A percentile compares a stretch with the other conserved stretches of the same genome.
Evolutionary conservation across 2,888 invertebrate species (phyloP).

Genomic region (Lycocerus yunnanus): DNA sequence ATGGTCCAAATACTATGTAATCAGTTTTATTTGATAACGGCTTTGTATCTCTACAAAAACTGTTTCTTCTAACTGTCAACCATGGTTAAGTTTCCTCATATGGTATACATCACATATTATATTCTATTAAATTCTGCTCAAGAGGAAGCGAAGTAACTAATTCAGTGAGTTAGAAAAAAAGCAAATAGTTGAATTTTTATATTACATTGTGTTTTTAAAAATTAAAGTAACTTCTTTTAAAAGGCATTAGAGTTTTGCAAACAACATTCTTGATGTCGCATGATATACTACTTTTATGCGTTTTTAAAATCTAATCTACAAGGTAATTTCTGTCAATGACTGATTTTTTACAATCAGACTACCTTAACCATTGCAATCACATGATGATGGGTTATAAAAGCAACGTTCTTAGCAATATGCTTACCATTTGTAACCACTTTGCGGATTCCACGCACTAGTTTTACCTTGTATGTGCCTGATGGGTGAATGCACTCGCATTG

Average conservation of each 20-base stretch:
- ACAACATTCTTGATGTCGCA: neutral
- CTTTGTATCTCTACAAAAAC: slow-evolving; percentile 8
- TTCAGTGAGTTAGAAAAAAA: slow-evolving; percentile 1
- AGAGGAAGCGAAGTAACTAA: slow-evolving; percentile 13
- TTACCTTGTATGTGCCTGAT: slow-evolving; percentile 38
- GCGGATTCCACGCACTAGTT: slow-evolving; percentile 41
- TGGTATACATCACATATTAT: slow-evolving; percentile 14
- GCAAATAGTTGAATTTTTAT: neutral
- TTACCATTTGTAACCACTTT: slow-evolving; percentile 40
- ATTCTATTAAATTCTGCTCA: slow-evolving; percentile 3
- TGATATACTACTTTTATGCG: neutral
- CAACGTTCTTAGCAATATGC: slow-evolving; percentile 12
- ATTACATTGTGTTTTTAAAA: neutral
- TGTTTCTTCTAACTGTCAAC: slow-evolving; percentile 17
- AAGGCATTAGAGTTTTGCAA: neutral
- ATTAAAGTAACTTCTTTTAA: neutral
- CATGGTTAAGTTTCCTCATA: slow-evolving; percentile 19
- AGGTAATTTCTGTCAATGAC: slow-evolving; percentile 1
- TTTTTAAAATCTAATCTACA: neutral
- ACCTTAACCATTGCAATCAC: slow-evolving; percentile 5
- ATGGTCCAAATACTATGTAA: neutral
- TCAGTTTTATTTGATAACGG: slow-evolving; percentile 10
- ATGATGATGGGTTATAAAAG: slow-evolving; percentile 13
- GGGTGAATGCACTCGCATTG: slow-evolving; percentile 42
- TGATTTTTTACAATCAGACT: slow-evolving; percentile 5